Conservation (phyloP, 2,797 vertebrate genomes). For the Amazonetta brasiliensis region DNA sequence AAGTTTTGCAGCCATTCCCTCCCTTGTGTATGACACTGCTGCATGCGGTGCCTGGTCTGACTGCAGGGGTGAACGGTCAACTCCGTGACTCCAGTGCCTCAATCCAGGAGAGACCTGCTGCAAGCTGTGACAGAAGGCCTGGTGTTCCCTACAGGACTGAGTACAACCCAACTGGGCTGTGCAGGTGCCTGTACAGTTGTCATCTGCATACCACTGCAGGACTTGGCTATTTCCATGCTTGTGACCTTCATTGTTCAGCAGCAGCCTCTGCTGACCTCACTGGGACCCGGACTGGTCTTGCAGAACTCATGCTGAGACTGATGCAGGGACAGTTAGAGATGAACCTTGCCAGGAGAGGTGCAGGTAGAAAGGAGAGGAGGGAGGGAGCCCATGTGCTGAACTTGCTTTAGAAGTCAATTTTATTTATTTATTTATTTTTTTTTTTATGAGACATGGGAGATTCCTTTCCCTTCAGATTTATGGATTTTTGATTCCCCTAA, state of each 20-base stretch:
- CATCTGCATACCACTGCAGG: not conserved
- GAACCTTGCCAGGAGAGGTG: not conserved
- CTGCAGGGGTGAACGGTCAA: accelerated
- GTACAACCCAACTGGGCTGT: not conserved
- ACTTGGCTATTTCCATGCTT: not conserved
- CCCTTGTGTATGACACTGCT: not conserved
- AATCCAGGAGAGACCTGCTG: not conserved
- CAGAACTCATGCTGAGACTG: not conserved
- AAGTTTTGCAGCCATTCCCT: not conserved
- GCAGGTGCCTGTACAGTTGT: not conserved
- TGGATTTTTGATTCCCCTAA: not conserved
- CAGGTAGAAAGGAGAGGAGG: not conserved
- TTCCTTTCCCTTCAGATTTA: not conserved
- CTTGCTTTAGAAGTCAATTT: not conserved
- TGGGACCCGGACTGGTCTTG: not conserved
- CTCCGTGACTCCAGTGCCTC: not conserved
- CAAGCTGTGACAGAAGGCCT: not conserved
- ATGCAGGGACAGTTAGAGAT: not conserved
- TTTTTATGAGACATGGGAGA: not conserved
- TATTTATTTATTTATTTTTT: no score
- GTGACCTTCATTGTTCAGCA: not conserved
- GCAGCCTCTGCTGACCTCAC: not conserved
- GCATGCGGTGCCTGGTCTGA: not conserved
- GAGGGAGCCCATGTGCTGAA: not conserved
- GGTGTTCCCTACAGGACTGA: not conserved